These are phyloP conservation scores for Rutilus rutilus DNA, from an alignment of 2,113 vertebrate species.

Conservation along the genomic window DNA sequence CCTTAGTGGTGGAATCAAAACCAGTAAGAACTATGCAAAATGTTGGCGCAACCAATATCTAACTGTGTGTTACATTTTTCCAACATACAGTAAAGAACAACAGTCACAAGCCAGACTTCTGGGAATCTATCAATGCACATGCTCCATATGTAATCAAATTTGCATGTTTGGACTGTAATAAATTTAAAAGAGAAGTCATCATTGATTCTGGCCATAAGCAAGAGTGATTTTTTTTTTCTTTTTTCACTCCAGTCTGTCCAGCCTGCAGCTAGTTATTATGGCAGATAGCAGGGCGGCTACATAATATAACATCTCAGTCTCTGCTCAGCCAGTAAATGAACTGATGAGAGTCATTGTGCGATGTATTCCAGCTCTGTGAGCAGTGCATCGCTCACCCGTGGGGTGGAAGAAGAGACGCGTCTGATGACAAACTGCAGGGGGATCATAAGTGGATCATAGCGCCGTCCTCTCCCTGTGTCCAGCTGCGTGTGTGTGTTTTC, in stretches of 20 bases:
- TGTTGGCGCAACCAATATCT: background rate
- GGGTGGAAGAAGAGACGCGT: slow-evolving; percentile 44
- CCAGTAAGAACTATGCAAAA: background rate
- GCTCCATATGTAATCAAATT: background rate
- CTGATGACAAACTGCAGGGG: slow-evolving; percentile 60
- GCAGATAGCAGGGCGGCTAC: slow-evolving; percentile 25
- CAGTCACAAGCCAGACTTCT: background rate
- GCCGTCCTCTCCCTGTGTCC: slow-evolving; percentile 56
- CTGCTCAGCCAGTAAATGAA: slow-evolving; percentile 31
- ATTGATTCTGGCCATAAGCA: background rate
- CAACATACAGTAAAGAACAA: background rate
- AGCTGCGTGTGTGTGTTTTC: slow-evolving; percentile 45
- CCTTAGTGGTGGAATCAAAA: background rate
- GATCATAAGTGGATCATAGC: slow-evolving; percentile 62
- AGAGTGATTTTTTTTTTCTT: background rate
- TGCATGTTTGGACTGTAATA: background rate
- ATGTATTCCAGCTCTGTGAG: slow-evolving; percentile 47
- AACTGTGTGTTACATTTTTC: background rate
- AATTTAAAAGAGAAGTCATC: background rate
- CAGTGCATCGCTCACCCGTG: slow-evolving; percentile 37
- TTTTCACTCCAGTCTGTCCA: slow-evolving; percentile 2
- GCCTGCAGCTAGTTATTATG: slow-evolving; percentile 21
- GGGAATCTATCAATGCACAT: background rate
- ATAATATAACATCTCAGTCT: slow-evolving; percentile 25
- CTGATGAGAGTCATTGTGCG: slow-evolving; percentile 30